Percentiles rank a stretch among this genome's conserved stretches.
phyloP scores from a whole-genome alignment of 2,113 vertebrate genomes.

The Leucopternis melanops region DNA sequence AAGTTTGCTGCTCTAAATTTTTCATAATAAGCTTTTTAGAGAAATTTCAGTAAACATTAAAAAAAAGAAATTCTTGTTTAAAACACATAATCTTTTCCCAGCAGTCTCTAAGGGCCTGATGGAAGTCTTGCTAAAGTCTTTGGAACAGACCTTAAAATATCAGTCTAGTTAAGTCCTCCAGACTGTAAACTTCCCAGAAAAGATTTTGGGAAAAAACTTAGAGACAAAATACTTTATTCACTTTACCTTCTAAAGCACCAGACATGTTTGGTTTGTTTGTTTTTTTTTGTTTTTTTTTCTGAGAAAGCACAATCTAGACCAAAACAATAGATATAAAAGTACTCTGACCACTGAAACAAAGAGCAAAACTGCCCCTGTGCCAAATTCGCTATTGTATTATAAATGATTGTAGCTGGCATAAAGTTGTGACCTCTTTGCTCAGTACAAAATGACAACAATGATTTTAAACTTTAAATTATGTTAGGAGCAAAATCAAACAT shows the following conservation, averaged over 20 bases:
- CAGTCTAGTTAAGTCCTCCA: neutral
- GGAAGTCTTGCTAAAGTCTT: neutral
- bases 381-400: neutral
- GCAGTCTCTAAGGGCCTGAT: neutral
- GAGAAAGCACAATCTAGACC: neutral
- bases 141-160: neutral
- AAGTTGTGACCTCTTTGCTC: neutral
- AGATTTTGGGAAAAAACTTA: neutral
- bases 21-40: neutral
- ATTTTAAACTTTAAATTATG: slow-evolving; percentile 29
- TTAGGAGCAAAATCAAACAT: slow-evolving; percentile 27
- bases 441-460: slow-evolving; percentile 24
- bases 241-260: neutral
- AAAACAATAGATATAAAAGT: neutral
- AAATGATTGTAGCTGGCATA: neutral
- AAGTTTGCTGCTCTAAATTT: neutral
- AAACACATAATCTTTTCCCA: neutral
- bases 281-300: neutral
- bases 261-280: too few relatives aligned
- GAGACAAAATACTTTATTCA: neutral
- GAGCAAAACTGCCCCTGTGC: neutral
- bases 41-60: neutral
- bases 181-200: neutral
- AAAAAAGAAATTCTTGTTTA: neutral
- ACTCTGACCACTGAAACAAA: neutral